phyloP scores from a whole-genome alignment of 2,888 invertebrate genomes.

The Drosophila paramelanica region DNA sequence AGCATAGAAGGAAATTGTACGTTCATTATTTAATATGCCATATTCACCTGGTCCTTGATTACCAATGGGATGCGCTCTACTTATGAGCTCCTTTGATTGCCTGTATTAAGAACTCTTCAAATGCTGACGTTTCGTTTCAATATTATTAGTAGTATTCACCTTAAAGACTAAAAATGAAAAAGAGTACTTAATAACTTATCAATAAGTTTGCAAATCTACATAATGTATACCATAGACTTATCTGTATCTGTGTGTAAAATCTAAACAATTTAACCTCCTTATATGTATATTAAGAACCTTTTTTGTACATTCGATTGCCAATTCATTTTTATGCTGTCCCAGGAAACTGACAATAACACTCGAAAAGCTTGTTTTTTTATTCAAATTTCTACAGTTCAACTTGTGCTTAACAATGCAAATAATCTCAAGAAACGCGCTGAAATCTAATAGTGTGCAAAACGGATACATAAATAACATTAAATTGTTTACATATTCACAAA shows the following conservation, averaged over 20 bases:
- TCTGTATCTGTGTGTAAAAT: constrained; percentile 11
- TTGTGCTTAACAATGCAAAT: constrained; percentile 24
- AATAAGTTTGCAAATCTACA: constrained; percentile 11
- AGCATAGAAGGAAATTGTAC: constrained; percentile 38
- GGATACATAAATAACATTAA: constrained; percentile 53
- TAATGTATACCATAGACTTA: constrained; percentile 17
- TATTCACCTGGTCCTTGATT: constrained; percentile 37
- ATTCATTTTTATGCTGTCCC: constrained; percentile 2
- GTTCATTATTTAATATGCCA: constrained; percentile 38
- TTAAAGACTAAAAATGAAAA: neutral
- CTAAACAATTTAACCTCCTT: constrained; percentile 5
- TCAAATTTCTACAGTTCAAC: constrained; percentile 24
- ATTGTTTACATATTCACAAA: constrained; percentile 52
- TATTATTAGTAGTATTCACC: constrained; percentile 10
- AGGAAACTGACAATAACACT: constrained; percentile 17
- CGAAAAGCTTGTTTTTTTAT: constrained; percentile 16
- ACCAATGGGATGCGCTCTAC: constrained; percentile 26
- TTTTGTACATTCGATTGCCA: constrained; percentile 1
- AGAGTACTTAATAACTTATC: constrained; percentile 10
- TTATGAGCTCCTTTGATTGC: constrained; percentile 10
- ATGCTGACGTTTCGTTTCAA: constrained; percentile 17
- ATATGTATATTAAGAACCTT: constrained; percentile 3
- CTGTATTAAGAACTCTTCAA: constrained; percentile 28
- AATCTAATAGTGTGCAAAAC: constrained; percentile 51
- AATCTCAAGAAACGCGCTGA: constrained; percentile 28